A percentile compares a stretch with the other conserved stretches of the same genome.
These are phyloP conservation scores for Haliclystus octoradiatus DNA, from an alignment of 30 jellyfish, hydroid and myxozoan genomes.

Conservation along the genomic window DNA sequence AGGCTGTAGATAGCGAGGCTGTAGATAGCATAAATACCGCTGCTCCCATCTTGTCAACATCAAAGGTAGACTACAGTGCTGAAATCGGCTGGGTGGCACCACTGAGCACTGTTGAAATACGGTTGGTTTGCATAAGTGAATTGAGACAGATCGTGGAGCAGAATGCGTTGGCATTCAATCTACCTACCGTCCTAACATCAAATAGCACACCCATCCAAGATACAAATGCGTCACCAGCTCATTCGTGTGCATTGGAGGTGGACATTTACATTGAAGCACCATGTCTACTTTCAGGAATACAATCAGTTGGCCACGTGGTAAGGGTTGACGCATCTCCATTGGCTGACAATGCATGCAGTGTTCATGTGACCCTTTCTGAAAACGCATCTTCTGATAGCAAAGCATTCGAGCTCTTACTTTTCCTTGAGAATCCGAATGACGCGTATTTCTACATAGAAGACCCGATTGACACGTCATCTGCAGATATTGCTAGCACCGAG, in stretches of 20 bases:
- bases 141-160: conserved; percentile 28
- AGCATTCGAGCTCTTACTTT: conserved; percentile 50
- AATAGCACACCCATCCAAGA: conserved; percentile 5
- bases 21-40: conserved; percentile 27
- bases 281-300: conserved; percentile 82
- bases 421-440: conserved; percentile 76
- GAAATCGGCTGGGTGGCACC: conserved; percentile 87
- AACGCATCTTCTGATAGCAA: conserved; percentile 39
- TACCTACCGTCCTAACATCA: conserved; percentile 86
- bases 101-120: conserved; percentile 71
- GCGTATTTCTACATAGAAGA: conserved; percentile 87
- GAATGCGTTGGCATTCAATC: conserved; percentile 36
- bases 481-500: too few relatives aligned
- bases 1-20: conserved; percentile 15
- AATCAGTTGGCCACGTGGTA: conserved; percentile 72
- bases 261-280: conserved; percentile 88
- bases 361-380: conserved; percentile 85
- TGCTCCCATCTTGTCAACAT: conserved; percentile 4
- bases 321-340: conserved; percentile 76
- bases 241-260: conserved; percentile 66
- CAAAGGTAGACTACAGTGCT: conserved; percentile 49
- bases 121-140: conserved; percentile 64
- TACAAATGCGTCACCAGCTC: conserved; percentile 32
- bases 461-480: conserved; percentile 48
- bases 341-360: conserved; percentile 61